phyloP scores from a whole-genome alignment of 2,797 vertebrate species.

The Manis pentadactyla region DNA sequence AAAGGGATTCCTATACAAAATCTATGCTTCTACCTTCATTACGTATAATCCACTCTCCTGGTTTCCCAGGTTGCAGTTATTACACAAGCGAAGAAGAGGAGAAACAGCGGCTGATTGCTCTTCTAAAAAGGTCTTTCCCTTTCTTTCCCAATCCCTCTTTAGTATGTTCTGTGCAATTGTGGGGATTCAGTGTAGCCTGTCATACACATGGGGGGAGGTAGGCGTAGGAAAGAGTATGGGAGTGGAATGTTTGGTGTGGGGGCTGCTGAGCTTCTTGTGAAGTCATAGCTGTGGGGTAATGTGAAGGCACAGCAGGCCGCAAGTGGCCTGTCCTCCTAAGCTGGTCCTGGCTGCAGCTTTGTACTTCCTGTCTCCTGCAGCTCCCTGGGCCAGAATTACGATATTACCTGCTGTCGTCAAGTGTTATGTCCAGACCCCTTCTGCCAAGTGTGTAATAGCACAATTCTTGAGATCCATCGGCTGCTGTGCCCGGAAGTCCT shows the following conservation, averaged over 20 bases:
- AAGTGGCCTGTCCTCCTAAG: fast-evolving
- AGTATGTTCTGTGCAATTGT: background rate
- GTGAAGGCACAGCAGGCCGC: background rate
- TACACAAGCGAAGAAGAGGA: background rate
- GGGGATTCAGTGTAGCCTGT: background rate
- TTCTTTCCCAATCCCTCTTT: background rate
- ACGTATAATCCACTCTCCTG: background rate
- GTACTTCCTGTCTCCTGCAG: conserved; percentile 36
- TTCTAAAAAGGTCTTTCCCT: conserved; percentile 26
- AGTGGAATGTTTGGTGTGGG: background rate
- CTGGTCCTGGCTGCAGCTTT: background rate
- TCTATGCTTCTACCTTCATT: background rate
- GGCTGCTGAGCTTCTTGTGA: background rate
- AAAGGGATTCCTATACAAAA: background rate
- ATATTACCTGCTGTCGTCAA: background rate
- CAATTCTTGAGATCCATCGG: background rate
- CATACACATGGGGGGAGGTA: background rate
- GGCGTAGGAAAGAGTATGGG: background rate
- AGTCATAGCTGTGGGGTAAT: background rate
- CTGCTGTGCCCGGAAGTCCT: background rate
- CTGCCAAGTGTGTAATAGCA: conserved; percentile 48
- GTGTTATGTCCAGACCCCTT: conserved; percentile 30
- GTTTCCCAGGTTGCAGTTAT: conserved; percentile 2
- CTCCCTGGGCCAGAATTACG: no score
- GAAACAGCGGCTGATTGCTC: background rate